Base-by-base conservation (phyloP, 2,888 invertebrate genomes). In the Pyrochroa serraticornis region DNA sequence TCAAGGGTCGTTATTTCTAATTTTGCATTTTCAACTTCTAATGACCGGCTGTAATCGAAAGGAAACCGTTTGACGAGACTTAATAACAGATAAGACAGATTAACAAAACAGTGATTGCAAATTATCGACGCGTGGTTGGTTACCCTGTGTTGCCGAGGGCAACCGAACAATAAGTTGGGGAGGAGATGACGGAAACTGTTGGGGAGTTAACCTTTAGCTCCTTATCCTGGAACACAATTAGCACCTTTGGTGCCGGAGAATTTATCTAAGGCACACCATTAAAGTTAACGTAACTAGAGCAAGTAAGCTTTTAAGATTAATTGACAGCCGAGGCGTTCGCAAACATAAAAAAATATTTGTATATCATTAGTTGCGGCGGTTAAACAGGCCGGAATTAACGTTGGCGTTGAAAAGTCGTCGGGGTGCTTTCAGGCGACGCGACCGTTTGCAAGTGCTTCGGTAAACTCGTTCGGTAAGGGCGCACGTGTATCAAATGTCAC, bases 401-500 rank as follows among this genome's bases (percentile, higher is more conserved):
- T 22, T 22, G 22, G 35, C 38, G 30, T 39, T 49, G 49, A 49
- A 49, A 49, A 49, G 41, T 49, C 41, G 41, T 49, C 41, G 49
- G 34, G 49, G 41, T 41, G 22, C 34, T 41, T 14, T 33, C 41
- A 9, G 12, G 44, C 35, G 32, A 44, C 33, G 38, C 34, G 45
- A 36, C 45, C 37, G 44, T 52, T 52, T 52, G 38, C 52, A 50
- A 43, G 42, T 38, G 42, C 50, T 42, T 49, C 41, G 33, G 39
- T 49, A 49, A 49, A 49, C 63, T 55, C 60, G 48, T 63, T 63
- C 63, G 57, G 63, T 64, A 63, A 64, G 63, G 55, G 61, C 66
- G 62, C 67, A 65, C 66, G 67, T 67, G 65, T 67, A 66, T 61
- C 64, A 67, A 67, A 66, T 59, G 67, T 66, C 53, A 64, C 59